These are phyloP conservation scores for Turritopsis rubra DNA, from an alignment of 30 jellyfish, hydroid and myxozoan genomes.

Conservation along the genomic window DNA sequence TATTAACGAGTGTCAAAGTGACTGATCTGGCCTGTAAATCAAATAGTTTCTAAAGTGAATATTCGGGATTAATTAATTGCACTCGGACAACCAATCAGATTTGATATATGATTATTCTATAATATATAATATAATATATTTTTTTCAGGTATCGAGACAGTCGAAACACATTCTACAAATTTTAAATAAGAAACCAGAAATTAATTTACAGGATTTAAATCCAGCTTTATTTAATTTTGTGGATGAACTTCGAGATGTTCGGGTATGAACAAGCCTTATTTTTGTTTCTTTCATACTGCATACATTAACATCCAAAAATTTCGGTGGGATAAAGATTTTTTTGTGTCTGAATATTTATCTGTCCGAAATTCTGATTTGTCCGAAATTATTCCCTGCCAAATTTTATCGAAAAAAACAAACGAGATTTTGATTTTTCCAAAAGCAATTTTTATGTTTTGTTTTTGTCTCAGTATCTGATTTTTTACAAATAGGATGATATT, in stretches of 20 bases:
- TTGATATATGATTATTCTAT: too few species aligned
- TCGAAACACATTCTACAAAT: conserved; percentile 75
- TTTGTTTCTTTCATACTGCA: too few species aligned
- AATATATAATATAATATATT: too few species aligned
- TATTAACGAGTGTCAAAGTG: too few species aligned
- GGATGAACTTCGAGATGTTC: conserved; percentile 77
- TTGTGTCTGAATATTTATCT: background rate
- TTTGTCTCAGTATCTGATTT: too few species aligned
- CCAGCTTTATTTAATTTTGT: conserved; percentile 86
- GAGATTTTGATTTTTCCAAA: background rate
- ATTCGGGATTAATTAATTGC: too few species aligned
- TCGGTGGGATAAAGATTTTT: background rate
- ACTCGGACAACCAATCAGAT: too few species aligned
- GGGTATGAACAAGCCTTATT: conserved; percentile 53
- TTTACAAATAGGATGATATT: too few species aligned
- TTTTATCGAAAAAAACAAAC: background rate
- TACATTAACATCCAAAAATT: too few species aligned
- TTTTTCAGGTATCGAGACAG: conserved; percentile 76
- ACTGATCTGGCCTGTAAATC: too few species aligned
- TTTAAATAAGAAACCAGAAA: conserved; percentile 49
- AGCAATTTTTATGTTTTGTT: background rate
- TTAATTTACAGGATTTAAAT: conserved; percentile 51
- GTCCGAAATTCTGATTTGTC: background rate
- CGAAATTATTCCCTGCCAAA: background rate
- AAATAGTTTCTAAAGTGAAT: too few species aligned